Evolutionary conservation across 1,140 invertebrate genomes (phyloP), one percentile per base, ranked within the genome.

Genomic region (Semibalanus balanoides): DNA sequence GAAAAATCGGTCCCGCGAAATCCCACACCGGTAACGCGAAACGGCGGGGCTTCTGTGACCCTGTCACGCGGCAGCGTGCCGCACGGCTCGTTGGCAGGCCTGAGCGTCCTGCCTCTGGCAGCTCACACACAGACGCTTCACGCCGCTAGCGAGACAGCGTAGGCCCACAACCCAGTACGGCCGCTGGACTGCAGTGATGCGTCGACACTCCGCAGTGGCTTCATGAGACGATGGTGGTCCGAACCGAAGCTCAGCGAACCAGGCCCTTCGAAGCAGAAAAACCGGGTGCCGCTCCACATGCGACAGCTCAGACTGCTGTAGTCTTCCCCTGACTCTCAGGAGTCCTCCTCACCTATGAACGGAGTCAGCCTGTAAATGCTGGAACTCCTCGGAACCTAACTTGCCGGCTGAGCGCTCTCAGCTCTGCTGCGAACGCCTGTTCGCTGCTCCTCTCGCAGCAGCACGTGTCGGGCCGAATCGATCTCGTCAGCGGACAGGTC

Each of bases 11-110:
- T 25, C 75, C 75, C 40, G 69, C 75, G 69, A 11, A 74, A 71
- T 77, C 35, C n/a, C 28, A 77, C 73, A 7, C 77, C 74, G 28
- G 70, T 76, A 3, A 75, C 31, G 14, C n/a, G n/a, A 76, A 77
- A 77, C 28, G 75, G 77, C 40, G 70, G 30, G 1, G 74, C 30
- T 70, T 27, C 35, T 29, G 75, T 76, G 30, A 76, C 75, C 64
- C 77, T 75, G 7, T 73, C 64, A 1, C 30, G 25, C 5, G 64
- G 75, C 7, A 76, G 74, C 30, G 75, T n/a, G 28, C 43, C 40
- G 19, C 25, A 29, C 31, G 74, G 72, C 29, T 51, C 74, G 29
- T 28, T 40, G n/a, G 30, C 77, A 77, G 25, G 75, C 5, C 29
- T 31, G 31, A 31, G 74, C 51, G 75, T 74, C n/a, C 69, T 74